Percentiles rank a stretch among this genome's conserved stretches.
These are phyloP conservation scores for Chrysochloris asiatica DNA, from an alignment of 2,113 vertebrate species.

Conservation along the genomic window DNA sequence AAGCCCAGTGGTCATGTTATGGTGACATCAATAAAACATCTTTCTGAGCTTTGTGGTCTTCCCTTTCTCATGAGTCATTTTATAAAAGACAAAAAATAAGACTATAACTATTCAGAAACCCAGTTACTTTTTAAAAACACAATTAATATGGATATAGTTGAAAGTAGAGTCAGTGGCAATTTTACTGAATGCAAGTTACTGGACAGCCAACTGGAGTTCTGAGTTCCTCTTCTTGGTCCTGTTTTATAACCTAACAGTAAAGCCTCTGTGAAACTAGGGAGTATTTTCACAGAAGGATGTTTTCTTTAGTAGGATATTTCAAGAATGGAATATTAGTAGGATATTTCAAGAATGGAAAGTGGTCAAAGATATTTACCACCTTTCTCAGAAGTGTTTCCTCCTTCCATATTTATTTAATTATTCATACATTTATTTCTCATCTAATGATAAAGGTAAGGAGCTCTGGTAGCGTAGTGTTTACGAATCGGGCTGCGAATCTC, in stretches of 20 bases:
- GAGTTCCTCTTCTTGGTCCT: background rate
- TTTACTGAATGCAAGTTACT: background rate
- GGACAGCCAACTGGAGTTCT: background rate
- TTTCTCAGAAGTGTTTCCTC: conserved; percentile 23
- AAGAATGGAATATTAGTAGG: background rate
- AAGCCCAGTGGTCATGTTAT: background rate
- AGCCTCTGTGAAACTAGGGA: background rate
- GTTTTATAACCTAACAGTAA: background rate
- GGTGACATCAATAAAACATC: background rate
- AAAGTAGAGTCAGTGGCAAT: background rate
- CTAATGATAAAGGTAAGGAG: background rate
- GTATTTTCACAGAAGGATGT: background rate
- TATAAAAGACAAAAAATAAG: background rate
- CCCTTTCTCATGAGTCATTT: background rate
- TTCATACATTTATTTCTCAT: background rate
- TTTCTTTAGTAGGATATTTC: conserved; percentile 32
- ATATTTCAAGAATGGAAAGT: background rate
- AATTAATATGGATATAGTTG: background rate
- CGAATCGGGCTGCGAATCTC: no score
- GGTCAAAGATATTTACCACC: background rate
- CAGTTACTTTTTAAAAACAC: background rate
- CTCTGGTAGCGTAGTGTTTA: no score
- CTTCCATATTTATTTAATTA: background rate
- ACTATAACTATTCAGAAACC: background rate
- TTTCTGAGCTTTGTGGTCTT: background rate